These are phyloP conservation scores for Steinernema feltiae DNA, from an alignment of 1,140 invertebrate genomes.

Conservation along the genomic window DNA sequence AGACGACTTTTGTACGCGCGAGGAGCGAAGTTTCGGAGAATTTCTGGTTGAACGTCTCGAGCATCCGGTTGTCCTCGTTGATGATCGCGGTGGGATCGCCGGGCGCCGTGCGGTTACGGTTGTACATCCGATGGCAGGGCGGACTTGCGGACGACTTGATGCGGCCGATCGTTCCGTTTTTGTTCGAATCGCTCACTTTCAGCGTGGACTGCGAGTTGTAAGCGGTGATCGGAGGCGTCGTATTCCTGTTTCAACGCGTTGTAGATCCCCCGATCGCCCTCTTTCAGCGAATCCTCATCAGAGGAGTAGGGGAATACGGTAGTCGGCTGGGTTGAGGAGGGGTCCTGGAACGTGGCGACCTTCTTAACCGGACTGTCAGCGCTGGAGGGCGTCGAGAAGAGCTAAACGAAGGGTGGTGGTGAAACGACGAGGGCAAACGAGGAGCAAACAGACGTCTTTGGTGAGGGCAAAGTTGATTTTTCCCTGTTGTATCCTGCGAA, in stretches of 20 bases:
- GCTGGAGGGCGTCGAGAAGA: neutral
- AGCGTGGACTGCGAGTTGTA: conserved; percentile 1
- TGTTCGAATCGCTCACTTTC: neutral
- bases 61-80: neutral
- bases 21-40: neutral
- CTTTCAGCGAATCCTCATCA: neutral
- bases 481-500: neutral
- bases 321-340: neutral
- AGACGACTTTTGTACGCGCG: neutral
- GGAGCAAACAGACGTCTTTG: too few relatives aligned
- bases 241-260: neutral
- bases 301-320: neutral
- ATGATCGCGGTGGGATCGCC: neutral
- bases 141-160: neutral
- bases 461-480: neutral
- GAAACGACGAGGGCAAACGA: too few relatives aligned
- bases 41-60: neutral
- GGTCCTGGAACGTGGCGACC: neutral
- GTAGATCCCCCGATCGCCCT: neutral
- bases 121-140: neutral
- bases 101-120: neutral
- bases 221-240: neutral
- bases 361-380: neutral
- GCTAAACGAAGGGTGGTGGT: too few relatives aligned
- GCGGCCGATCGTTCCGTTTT: neutral